Evolutionary conservation across 2,888 invertebrate species (phyloP).

Genomic region (Harpagoxenus sublaevis): DNA sequence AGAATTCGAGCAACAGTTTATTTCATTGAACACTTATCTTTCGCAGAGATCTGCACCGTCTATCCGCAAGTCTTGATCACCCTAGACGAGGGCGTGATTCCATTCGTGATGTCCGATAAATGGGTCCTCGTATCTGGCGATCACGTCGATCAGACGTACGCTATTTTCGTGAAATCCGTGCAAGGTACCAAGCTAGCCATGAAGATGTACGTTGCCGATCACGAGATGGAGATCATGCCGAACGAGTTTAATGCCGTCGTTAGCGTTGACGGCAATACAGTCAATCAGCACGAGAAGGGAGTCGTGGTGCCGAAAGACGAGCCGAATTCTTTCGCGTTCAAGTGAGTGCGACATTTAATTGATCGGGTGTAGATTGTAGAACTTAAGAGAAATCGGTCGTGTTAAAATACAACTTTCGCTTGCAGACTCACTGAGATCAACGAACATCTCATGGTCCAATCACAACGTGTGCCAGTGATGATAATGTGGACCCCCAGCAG

Average conservation of each 20-base stretch:
- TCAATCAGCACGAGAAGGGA: constrained; percentile 66
- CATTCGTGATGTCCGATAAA: constrained; percentile 72
- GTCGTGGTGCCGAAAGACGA: constrained; percentile 61
- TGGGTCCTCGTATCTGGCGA: constrained; percentile 84
- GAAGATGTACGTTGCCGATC: constrained; percentile 63
- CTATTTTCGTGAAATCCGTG: constrained; percentile 82
- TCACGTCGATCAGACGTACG: constrained; percentile 75
- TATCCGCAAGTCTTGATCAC: constrained; percentile 74
- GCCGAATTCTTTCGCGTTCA: constrained; percentile 52
- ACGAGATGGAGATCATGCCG: constrained; percentile 73
- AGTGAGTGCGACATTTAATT: constrained; percentile 54
- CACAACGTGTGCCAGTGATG: constrained; percentile 59
- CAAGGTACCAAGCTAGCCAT: constrained; percentile 72
- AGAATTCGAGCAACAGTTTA: background rate
- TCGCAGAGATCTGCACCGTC: constrained; percentile 81
- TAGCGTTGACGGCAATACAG: constrained; percentile 66
- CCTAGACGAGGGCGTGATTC: constrained; percentile 72
- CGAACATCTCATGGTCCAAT: constrained; percentile 66
- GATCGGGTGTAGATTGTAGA: background rate
- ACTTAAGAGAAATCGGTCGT: background rate
- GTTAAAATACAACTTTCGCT: background rate
- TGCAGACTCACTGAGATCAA: constrained; percentile 68
- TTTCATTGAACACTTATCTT: background rate
- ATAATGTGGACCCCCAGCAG: constrained; percentile 66
- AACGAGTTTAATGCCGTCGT: constrained; percentile 52